phyloP scores from a whole-genome alignment of 2,888 invertebrate species.

The Lepidocyrtoides sp. region DNA sequence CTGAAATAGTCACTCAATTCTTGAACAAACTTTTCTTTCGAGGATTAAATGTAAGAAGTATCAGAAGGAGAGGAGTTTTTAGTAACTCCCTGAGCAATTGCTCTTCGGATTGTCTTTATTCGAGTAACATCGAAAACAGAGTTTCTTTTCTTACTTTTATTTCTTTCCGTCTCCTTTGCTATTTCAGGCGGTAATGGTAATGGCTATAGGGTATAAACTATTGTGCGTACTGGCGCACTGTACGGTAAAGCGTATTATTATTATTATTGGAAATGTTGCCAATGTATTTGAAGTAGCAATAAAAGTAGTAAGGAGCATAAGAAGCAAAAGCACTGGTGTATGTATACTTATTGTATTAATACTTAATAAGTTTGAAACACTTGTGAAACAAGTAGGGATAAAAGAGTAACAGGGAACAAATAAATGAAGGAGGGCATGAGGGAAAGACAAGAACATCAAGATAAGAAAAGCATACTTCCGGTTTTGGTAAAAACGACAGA shows the following conservation, averaged over 20 bases:
- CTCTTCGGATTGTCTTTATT: conserved; percentile 5
- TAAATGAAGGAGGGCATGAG: not conserved
- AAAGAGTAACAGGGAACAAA: not conserved
- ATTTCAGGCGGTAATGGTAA: no score
- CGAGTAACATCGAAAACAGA: not conserved
- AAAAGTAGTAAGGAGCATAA: not conserved
- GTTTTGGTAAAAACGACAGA: conserved; percentile 42
- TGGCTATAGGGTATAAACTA: no score
- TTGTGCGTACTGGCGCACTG: no score
- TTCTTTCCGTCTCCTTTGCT: not conserved
- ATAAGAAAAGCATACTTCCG: conserved; percentile 63
- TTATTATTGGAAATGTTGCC: not conserved
- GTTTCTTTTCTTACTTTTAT: not conserved
- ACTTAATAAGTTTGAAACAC: conserved; percentile 62
- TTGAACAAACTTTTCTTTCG: not conserved
- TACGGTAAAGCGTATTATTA: no score
- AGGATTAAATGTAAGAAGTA: not conserved
- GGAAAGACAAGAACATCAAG: not conserved
- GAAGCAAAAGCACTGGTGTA: not conserved
- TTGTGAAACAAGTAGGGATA: conserved; percentile 31
- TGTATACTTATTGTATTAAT: conserved; percentile 58
- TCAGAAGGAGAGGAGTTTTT: not conserved
- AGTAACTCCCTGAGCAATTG: not conserved
- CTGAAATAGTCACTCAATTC: not conserved
- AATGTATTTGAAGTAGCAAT: not conserved